phyloP scores from a whole-genome alignment of 2,797 vertebrate species.

The Rallus crepitans region DNA sequence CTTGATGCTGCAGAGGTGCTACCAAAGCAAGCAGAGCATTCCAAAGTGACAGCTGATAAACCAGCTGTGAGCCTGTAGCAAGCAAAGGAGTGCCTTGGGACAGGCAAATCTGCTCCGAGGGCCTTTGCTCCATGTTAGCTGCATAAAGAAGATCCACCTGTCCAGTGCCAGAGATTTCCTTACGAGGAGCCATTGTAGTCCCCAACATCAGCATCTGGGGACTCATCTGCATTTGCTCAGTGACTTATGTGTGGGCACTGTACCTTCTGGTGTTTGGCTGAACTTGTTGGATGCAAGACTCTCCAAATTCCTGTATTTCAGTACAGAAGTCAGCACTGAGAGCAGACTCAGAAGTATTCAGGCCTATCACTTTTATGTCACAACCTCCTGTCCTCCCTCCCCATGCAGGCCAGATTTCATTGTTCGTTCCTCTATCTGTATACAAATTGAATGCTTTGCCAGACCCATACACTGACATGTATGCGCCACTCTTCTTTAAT shows the following conservation, averaged over 20 bases:
- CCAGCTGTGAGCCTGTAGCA: background rate
- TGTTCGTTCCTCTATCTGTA: background rate
- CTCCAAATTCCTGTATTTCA: background rate
- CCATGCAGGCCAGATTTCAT: background rate
- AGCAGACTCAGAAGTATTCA: background rate
- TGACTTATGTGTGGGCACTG: accelerated
- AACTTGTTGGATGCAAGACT: background rate
- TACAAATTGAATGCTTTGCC: background rate
- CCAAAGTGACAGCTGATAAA: background rate
- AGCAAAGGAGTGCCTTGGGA: background rate
- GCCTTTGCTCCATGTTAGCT: background rate
- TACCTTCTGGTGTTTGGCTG: background rate
- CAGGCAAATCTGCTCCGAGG: background rate
- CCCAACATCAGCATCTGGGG: background rate
- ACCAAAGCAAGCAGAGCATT: background rate
- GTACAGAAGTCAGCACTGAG: background rate
- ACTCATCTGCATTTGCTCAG: accelerated
- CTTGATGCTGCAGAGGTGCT: background rate
- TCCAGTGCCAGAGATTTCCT: background rate
- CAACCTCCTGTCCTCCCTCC: background rate
- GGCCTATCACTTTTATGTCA: background rate
- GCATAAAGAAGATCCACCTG: background rate
- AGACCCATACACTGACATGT: background rate
- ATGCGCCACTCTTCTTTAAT: background rate
- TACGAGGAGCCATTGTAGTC: background rate